A percentile compares a stretch with the other conserved stretches of the same genome.
phyloP scores from a whole-genome alignment of 2,888 invertebrate species.

The Phaedon cochleariae region DNA sequence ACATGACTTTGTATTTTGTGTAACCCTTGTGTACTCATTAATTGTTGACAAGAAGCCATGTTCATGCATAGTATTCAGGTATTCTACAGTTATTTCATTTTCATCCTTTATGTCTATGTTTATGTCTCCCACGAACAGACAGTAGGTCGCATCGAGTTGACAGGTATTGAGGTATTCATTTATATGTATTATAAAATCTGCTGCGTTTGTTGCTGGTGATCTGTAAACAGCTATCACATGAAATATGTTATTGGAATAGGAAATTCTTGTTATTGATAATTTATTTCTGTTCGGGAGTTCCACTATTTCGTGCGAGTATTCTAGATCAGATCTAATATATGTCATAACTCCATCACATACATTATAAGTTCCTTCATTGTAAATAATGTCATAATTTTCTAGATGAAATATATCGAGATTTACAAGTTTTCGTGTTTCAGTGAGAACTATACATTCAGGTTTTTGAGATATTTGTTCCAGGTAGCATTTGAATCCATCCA shows the following conservation, averaged over 20 bases:
- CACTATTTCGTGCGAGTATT: neutral
- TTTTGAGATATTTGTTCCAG: too few species aligned
- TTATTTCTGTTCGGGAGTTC: neutral
- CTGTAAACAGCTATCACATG: neutral
- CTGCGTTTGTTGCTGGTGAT: neutral
- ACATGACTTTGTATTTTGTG: neutral
- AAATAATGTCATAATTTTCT: neutral
- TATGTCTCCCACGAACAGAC: neutral
- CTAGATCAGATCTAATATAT: neutral
- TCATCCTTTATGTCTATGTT: neutral
- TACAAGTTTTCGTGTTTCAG: neutral
- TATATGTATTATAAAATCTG: neutral
- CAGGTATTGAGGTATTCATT: neutral
- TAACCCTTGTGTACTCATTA: neutral
- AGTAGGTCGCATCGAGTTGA: neutral
- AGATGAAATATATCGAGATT: neutral
- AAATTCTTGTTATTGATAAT: neutral
- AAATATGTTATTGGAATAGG: neutral
- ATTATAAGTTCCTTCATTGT: neutral
- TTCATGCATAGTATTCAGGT: neutral
- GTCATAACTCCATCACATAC: too few species aligned
- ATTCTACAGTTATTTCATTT: constrained; percentile 5
- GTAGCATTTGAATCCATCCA: too few species aligned
- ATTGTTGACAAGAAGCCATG: constrained; percentile 2
- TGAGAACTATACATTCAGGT: too few species aligned